Evolutionary conservation across 2,888 invertebrate species (phyloP), one percentile per base, ranked within the genome.

Genomic region (Dilophus febrilis): DNA sequence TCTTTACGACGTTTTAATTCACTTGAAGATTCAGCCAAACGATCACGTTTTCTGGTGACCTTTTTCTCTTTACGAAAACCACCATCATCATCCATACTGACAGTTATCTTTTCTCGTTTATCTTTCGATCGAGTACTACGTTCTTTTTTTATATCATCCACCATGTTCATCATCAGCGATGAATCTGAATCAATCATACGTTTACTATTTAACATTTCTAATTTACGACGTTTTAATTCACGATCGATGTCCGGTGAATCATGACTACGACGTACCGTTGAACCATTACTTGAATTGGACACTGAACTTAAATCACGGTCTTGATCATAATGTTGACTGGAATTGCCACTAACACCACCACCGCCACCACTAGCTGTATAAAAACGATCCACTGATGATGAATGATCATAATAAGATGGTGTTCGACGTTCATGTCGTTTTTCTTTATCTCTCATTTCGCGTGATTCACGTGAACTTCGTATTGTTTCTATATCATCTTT

Each of bases 211-310:
- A 72, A 67, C 63, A 66, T 70, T 63, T 86, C 86, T 66, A 84
- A 61, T 75, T 85, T 86, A 67, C 85, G 77, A 64, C 86, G 73
- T 68, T 86, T 86, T 53, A 74, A 68, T 64, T 85, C 86, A 77
- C 74, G 69, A 53, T 72, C 71, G 50, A 67, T 65, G 51, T 73
- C 72, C 54, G 62, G 51, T 40, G 66, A 57, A 51, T 72, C 72
- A 53, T 68, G 70, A 56, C 66, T 68, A 48, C 68, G 68, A 47
- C 69, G 66, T 50, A 61, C 62, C 42, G 60, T 48, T n/a, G 66
- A 65, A 40, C 64, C 65, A 41, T 64, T 61, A 59, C 70, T 63
- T 50, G 69, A 53, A 56, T 70, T 56, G 51, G 68, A 68, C 51
- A 71, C 58, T 49, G 64, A 58, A 61, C 71, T 64, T 48, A 72